Evolutionary conservation across 2,113 vertebrate species (phyloP), one percentile per base, ranked within the genome.

Genomic region (Coryphaenoides rupestris): DNA sequence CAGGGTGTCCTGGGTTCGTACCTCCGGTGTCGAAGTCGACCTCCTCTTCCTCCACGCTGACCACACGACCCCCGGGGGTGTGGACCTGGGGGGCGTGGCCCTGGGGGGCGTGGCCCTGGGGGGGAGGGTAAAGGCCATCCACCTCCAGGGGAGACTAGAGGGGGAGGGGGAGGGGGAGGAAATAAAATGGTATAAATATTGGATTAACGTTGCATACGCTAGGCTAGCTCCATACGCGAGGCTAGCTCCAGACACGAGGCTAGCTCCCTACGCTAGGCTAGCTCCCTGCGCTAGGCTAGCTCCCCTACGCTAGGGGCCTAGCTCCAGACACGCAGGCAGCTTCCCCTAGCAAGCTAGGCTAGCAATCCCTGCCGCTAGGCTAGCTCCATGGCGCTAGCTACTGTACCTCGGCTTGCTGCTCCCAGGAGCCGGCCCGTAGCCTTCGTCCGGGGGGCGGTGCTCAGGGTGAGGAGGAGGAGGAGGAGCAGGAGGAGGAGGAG

Each of bases 1-100:
- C 13, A 57, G n/a, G 22, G 9, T 21, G 19, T 17, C 33, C 22
- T 24, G 21, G 22, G 68, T 12, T 64, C 90, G 93, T 87, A 98
- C 95, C 95, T 14, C 93, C 90, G 0, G 91, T 87, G 68, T 94
- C 90, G 50, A 93, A 87, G 58, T 89, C 57, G 15, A 89, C 68
- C 0, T 93, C 88, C 0, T 93, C 90, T 5, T 93, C 94, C 4
- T 94, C 93, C 76, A 92, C 90, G 0, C 84, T 90, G 0, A 94
- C 89, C 1, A 92, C 84, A 0, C 88, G 88, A 3, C 85, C 85
- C 24, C 87, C 86, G 0, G 68, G 86, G 68, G 81, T 79, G 21
- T 74, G 65, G 15, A 53, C n/a, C n/a, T n/a, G 72, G 0, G 50
- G 65, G 3, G 70, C 52, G 1, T 74, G 74, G 55, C 73, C 68